Evolutionary conservation across 92 coral and sea anemone species (phyloP), one percentile per base, ranked within the genome.

Genomic region (Bergia puertoricense): DNA sequence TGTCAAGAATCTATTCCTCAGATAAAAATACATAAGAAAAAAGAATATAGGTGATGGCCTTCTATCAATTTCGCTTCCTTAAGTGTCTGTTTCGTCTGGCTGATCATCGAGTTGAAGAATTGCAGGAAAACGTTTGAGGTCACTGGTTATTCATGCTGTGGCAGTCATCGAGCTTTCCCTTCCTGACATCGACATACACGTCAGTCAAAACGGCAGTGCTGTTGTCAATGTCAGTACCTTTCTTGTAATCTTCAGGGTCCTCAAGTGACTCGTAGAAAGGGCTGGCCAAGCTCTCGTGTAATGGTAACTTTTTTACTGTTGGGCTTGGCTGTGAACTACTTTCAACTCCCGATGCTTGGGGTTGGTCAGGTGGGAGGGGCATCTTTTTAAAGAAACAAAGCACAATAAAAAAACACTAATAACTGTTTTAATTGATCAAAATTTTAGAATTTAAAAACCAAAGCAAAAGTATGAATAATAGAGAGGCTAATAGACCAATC

Each of bases 201-300:
- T 41, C 41, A 30, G 23, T 40, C 2, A 10, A 40, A 75, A 40
- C 14, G 13, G 51, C 46, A 3, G 51, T 14, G 50, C 41, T 75
- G 79, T 75, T 75, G n/a, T 75, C 79, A 3, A 75, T 41, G 36
- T 75, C 79, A 2, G 46, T 44, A 44, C 50, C 37, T 20, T 75
- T 41, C 79, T 75, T 75, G 51, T 5, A 42, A 16, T 42, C 79
- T 18, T 7, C 48, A 1, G 79, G 79, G 23, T 75, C 79, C 30
- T 30, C 30, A 30, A 30, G 30, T 30, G 30, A 30, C n/a, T 40
- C 79, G 51, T 40, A 40, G 50, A 75, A 75, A 22, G 79, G 79
- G 23, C 79, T 75, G 9, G 79, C 46, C 79, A 75, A 75, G 50
- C 79, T 75, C 23, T 75, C 79, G 79, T 75, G 79, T 1, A 75